Base-by-base conservation (phyloP, 2,888 invertebrate species). In the Aleiodes leptofemur region DNA sequence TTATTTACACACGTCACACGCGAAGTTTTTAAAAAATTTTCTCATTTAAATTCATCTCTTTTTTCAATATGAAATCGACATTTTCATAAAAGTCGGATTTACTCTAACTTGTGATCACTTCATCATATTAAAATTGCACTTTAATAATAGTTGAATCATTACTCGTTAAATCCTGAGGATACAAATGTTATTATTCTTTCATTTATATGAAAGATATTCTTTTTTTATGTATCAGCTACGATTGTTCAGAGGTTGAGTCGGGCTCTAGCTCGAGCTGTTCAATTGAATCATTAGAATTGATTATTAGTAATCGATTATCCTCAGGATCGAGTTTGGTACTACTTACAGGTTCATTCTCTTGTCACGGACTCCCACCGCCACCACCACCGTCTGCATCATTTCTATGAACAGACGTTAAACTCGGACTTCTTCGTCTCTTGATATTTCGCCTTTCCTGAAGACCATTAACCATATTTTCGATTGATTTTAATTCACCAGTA, bases 391-490 rank as follows among this genome's bases (percentile, higher is more conserved):
- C 87, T 72, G 82, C 84, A 75, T 87, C 88, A 69, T 83, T 83
- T 57, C 87, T 83, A 77, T 86, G 87, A 0, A 84, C 85, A 8
- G 86, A 83, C 68, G 86, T 86, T 43, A 86, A 56, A 50, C 86
- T 86, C 5, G 88, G 84, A 53, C 85, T 84, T 61, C 86, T 93
- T 89, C 96, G 95, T 83, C 96, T 95, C 90, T 97, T 81, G 3
- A 78, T 53, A 29, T 66, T 76, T 14, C 82, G 93, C 90, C 95
- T 96, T 82, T 96, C 96, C 90, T 98, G 97, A 80, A 98, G 91
- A 14, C 97, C 98, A 90, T 97, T 98, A 82, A 98, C 97, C 98
- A 98, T 98, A 90, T 97, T 96, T 91, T 98, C 98, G 91, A 98
- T 98, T 90, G 95, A 97, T 91, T 97, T 97, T 82, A 98, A 93